phyloP scores from a whole-genome alignment of 2,888 invertebrate genomes.

The Phymatocera aterrima region DNA sequence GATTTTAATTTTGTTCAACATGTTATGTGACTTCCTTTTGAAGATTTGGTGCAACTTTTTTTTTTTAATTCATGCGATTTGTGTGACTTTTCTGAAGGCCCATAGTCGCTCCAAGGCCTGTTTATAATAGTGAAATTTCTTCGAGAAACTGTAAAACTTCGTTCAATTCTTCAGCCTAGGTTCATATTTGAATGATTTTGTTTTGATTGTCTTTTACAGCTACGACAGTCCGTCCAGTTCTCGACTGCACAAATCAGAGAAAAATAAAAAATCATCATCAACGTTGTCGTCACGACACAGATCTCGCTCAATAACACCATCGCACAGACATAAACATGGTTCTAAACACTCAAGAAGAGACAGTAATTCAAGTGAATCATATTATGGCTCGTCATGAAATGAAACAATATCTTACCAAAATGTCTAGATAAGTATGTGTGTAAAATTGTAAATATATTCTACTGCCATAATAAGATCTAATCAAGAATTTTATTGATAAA shows the following conservation, averaged over 20 bases:
- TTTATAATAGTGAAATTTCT: too few relatives aligned
- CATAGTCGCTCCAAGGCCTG: too few relatives aligned
- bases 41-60: too few relatives aligned
- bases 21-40: too few relatives aligned
- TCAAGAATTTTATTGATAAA: not conserved
- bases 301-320: slow-evolving; percentile 68
- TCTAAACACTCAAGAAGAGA: slow-evolving; percentile 61
- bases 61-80: too few relatives aligned
- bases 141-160: too few relatives aligned
- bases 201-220: slow-evolving; percentile 55
- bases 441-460: slow-evolving; percentile 56
- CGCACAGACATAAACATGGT: slow-evolving; percentile 62
- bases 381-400: slow-evolving; percentile 65
- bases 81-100: not conserved
- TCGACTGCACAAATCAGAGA: slow-evolving; percentile 68
- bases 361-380: slow-evolving; percentile 68
- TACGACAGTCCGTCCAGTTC: slow-evolving; percentile 69
- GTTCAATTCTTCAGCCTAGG: too few relatives aligned
- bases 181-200: too few relatives aligned
- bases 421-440: slow-evolving; percentile 44
- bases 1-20: too few relatives aligned
- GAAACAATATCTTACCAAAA: slow-evolving; percentile 47
- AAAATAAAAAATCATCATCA: slow-evolving; percentile 69
- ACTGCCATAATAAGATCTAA: slow-evolving; percentile 8
- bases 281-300: slow-evolving; percentile 67